These are phyloP conservation scores for Pseudochirops corinnae DNA, from an alignment of 2,797 vertebrate species.

Conservation along the genomic window DNA sequence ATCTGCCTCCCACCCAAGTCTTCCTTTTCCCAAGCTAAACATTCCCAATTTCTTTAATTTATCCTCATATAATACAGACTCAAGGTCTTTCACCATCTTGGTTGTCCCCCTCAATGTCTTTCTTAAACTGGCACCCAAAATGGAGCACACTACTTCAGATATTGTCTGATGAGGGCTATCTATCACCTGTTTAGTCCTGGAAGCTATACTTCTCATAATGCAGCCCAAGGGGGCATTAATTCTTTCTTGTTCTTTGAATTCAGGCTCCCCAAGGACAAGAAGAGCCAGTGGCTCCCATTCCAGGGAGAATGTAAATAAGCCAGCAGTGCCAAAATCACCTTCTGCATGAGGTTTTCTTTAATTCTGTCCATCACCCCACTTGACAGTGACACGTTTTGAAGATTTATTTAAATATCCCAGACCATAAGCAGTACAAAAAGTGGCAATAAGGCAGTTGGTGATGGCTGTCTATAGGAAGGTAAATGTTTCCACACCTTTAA, in stretches of 20 bases:
- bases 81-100: neutral
- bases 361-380: neutral
- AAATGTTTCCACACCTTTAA: neutral
- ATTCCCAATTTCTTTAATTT: neutral
- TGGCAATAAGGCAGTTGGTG: neutral
- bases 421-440: neutral
- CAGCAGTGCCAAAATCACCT: neutral
- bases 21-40: neutral
- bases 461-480: neutral
- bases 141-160: neutral
- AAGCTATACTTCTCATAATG: neutral
- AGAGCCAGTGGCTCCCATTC: neutral
- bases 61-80: neutral
- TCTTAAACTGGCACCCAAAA: neutral
- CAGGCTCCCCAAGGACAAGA: neutral
- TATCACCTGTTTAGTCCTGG: neutral
- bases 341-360: neutral
- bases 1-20: neutral
- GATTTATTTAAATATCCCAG: neutral
- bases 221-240: neutral
- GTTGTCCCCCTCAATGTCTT: neutral
- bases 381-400: neutral
- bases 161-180: neutral
- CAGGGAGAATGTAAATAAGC: neutral
- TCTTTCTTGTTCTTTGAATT: neutral